Base-by-base conservation (phyloP, 2,888 invertebrate species). In the Steinernema carpocapsae region DNA sequence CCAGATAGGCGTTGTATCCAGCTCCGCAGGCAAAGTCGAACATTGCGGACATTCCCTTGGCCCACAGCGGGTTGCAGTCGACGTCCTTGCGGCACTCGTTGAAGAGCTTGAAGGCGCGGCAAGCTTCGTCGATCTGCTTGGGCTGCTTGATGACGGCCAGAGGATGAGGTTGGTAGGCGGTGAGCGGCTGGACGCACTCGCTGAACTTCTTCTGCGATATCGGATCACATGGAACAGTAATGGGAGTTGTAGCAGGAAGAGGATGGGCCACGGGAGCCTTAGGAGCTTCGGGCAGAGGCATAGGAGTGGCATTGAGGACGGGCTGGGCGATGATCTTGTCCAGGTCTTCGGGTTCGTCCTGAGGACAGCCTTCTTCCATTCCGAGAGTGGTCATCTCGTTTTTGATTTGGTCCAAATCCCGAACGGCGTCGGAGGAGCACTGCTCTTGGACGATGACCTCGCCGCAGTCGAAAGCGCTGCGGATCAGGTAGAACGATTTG, bases 11-110 rank as follows among this genome's bases (percentile, higher is more conserved):
- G 24, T 74, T 76, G 48, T 78, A 77, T 19, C 85, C 84, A 48
- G 82, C 83, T 29, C 83, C 82, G 51, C 86, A 86, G 14, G 86
- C 85, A 52, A 73, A 86, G 48, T 84, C 84, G 76, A 86, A 86
- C 86, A 86, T 86, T 48, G 85, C 86, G n/a, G 77, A 76, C 85
- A 86, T 86, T 75, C 86, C 86, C 24, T 79, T 75, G 22, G 85
- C 86, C 86, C 85, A 86, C 26, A 85, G 73, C 19, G 85, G 84
- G 76, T 80, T 81, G 76, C 85, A 85, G 26, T 77, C 77, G 37
- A 79, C 52, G 26, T 46, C 59, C 42, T 70, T 26, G 32, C 81
- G 76, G 52, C 79, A 79, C 19, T 76, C 81, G 72, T 84, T 82
- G 80, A 85, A 86, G 24, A 79, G 78, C 26, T 72, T 75, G 78